Evolutionary conservation across 2,797 vertebrate species (phyloP).

Genomic region (Rousettus madagascariensis): DNA sequence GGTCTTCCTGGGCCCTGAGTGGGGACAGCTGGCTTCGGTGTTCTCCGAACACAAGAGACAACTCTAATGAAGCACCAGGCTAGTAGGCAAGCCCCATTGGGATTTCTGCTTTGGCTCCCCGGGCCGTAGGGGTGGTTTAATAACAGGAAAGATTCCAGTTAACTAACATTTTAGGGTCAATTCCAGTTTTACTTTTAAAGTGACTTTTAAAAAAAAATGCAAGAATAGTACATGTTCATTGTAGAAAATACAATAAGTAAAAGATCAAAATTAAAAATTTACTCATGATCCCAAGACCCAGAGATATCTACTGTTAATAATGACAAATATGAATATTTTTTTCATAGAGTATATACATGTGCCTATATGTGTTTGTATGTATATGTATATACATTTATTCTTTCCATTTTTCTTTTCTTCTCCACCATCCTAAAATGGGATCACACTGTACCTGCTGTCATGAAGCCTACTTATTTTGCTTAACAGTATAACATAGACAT

Average conservation of each 20-base stretch:
- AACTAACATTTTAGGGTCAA: conserved; percentile 27
- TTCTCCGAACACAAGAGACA: neutral
- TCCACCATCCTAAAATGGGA: neutral
- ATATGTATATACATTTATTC: neutral
- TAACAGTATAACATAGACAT: neutral
- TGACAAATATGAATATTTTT: neutral
- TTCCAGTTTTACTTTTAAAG: conserved; percentile 11
- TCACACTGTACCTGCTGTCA: neutral
- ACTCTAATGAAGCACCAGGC: conserved; percentile 43
- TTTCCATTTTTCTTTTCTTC: neutral
- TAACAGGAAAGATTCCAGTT: neutral
- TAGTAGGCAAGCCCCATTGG: neutral
- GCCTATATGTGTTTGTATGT: neutral
- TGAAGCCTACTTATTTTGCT: neutral
- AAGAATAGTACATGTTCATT: neutral
- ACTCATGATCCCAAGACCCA: neutral
- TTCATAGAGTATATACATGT: neutral
- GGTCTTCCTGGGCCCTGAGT: neutral
- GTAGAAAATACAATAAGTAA: neutral
- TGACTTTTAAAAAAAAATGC: neutral
- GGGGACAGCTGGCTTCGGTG: neutral
- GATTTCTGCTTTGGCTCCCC: neutral
- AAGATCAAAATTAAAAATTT: neutral
- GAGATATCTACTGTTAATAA: neutral
- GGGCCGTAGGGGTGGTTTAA: neutral